phyloP scores from a whole-genome alignment of 2,113 vertebrate genomes.

The Indicator maculatus region DNA sequence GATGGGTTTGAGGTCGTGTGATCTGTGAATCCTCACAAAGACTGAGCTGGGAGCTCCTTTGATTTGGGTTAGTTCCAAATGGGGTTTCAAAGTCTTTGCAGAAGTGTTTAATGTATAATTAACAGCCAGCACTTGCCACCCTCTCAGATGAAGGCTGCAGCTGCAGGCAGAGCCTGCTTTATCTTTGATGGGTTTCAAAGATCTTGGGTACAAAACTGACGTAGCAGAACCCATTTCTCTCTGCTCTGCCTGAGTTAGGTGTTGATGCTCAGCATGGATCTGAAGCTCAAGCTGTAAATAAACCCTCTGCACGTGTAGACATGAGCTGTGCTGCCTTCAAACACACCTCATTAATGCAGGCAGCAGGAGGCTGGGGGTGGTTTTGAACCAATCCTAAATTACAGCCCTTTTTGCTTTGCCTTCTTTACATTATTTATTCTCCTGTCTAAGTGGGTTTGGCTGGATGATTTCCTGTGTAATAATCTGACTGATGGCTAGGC shows the following conservation, averaged over 20 bases:
- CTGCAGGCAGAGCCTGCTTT: not conserved
- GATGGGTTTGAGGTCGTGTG: not conserved
- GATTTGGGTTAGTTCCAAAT: not conserved
- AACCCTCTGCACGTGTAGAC: not conserved
- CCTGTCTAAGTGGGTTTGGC: not conserved
- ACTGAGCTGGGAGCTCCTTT: not conserved
- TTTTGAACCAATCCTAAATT: not conserved
- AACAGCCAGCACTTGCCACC: not conserved
- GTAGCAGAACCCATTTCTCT: not conserved
- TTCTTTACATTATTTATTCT: not conserved
- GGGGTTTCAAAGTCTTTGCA: not conserved
- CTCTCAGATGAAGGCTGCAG: not conserved
- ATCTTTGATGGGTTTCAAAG: not conserved
- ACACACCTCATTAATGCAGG: not conserved
- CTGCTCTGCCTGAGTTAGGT: too few species aligned
- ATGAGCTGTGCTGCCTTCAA: not conserved
- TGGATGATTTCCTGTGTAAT: too few species aligned
- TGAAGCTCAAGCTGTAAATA: not conserved
- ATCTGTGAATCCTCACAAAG: not conserved
- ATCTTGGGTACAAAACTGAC: not conserved
- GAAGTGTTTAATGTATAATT: conserved; percentile 49
- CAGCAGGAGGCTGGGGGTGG: not conserved
- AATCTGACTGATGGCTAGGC: not conserved
- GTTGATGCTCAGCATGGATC: not conserved
- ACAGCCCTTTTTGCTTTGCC: not conserved